phyloP scores from a whole-genome alignment of 2,113 vertebrate genomes.

The Pseudois nayaur region DNA sequence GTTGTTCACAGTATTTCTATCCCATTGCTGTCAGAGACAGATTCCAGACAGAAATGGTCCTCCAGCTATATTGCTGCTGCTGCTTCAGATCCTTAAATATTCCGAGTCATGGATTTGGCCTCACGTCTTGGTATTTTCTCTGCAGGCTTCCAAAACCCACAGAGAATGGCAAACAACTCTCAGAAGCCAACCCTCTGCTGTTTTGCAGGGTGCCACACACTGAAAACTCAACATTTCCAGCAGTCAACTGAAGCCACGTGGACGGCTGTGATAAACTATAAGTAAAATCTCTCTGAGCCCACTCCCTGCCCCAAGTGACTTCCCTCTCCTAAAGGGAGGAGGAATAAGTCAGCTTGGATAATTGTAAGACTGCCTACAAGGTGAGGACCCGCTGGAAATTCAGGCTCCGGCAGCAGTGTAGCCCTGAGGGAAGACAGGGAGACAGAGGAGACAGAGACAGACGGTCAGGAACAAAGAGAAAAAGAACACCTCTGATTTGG shows the following conservation, averaged over 20 bases:
- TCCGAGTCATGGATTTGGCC: conserved; percentile 22
- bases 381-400: neutral
- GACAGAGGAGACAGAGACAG: neutral
- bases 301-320: neutral
- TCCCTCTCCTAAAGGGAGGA: neutral
- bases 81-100: conserved; percentile 18
- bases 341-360: conserved; percentile 20
- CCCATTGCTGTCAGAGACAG: neutral
- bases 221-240: neutral
- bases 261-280: neutral
- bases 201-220: neutral
- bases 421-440: neutral
- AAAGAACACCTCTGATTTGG: neutral
- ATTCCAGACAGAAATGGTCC: conserved; percentile 10
- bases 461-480: neutral
- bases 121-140: neutral
- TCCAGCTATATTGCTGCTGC: conserved; percentile 7
- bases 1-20: neutral
- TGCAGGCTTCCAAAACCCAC: conserved; percentile 13
- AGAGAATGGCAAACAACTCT: neutral
- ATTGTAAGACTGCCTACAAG: neutral
- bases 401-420: neutral
- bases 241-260: conserved; percentile 13
- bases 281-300: neutral
- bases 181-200: conserved; percentile 6